A percentile compares a stretch with the other conserved stretches of the same genome.
Evolutionary conservation across 2,888 invertebrate species (phyloP).

Genomic region (Encarsia formosa): DNA sequence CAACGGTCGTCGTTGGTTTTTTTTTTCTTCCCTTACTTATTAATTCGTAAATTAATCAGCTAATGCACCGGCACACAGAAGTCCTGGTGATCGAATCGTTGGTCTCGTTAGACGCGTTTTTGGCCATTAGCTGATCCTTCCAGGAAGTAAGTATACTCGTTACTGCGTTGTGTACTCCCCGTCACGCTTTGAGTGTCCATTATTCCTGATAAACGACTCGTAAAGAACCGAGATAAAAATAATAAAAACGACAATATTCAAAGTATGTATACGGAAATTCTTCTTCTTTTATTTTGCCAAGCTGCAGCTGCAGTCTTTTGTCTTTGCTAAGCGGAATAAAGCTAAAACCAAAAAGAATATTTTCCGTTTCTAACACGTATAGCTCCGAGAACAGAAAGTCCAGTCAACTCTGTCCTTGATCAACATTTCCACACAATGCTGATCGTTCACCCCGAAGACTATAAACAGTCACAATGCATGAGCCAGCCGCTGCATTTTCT

Average conservation of each 20-base stretch:
- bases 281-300: background rate
- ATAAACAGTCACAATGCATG: too few relatives aligned
- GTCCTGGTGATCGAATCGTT: background rate
- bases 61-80: background rate
- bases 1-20: background rate
- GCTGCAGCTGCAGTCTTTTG: background rate
- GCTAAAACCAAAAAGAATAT: background rate
- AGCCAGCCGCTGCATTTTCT: too few relatives aligned
- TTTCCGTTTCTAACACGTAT: background rate
- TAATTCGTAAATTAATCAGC: background rate
- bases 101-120: background rate
- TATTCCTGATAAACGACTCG: conserved; percentile 13
- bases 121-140: conserved; percentile 11
- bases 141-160: conserved; percentile 4
- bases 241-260: background rate
- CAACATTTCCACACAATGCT: too few relatives aligned
- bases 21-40: background rate
- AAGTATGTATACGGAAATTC: background rate
- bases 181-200: background rate
- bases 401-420: too few relatives aligned
- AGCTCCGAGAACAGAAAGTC: too few relatives aligned
- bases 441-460: too few relatives aligned
- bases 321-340: background rate
- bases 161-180: background rate
- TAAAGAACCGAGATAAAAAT: background rate